phyloP scores from a whole-genome alignment of 2,113 vertebrate species.

The Cairina moschata region DNA sequence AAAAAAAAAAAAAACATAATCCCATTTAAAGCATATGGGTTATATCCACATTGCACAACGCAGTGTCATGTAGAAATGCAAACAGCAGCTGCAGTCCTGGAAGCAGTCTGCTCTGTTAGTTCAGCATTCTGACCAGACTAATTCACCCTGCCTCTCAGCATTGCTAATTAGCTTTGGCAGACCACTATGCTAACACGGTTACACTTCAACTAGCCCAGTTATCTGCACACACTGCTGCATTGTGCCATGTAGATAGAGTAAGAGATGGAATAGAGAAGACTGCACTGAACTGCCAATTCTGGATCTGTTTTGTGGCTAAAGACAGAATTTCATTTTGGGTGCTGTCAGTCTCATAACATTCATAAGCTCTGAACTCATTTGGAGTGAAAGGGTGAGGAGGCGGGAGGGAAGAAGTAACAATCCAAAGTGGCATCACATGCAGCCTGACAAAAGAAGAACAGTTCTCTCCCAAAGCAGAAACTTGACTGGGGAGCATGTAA shows the following conservation, averaged over 20 bases:
- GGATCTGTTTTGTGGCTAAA: constrained; percentile 34
- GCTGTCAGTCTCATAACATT: constrained; percentile 1
- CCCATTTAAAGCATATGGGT: background rate
- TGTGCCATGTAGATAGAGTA: background rate
- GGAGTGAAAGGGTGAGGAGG: background rate
- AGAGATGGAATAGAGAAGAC: background rate
- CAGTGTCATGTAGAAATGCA: background rate
- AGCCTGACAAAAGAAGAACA: background rate
- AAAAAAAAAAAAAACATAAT: too few species aligned
- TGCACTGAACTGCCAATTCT: constrained; percentile 41
- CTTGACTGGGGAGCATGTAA: constrained; percentile 18
- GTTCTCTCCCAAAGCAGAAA: constrained; percentile 5
- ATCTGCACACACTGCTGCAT: background rate
- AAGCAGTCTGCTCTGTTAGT: background rate
- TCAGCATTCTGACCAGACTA: background rate
- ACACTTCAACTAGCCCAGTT: background rate
- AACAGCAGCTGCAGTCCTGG: background rate
- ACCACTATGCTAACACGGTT: background rate
- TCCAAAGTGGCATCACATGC: constrained; percentile 33
- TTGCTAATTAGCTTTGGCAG: constrained; percentile 31
- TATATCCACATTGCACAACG: background rate
- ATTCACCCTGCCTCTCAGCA: background rate
- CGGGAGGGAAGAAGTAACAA: background rate
- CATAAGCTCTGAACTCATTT: constrained; percentile 23
- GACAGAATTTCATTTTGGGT: constrained; percentile 55